Evolutionary conservation across 2,113 vertebrate genomes (phyloP), one percentile per base, ranked within the genome.

Genomic region (Cyprinus carpio): DNA sequence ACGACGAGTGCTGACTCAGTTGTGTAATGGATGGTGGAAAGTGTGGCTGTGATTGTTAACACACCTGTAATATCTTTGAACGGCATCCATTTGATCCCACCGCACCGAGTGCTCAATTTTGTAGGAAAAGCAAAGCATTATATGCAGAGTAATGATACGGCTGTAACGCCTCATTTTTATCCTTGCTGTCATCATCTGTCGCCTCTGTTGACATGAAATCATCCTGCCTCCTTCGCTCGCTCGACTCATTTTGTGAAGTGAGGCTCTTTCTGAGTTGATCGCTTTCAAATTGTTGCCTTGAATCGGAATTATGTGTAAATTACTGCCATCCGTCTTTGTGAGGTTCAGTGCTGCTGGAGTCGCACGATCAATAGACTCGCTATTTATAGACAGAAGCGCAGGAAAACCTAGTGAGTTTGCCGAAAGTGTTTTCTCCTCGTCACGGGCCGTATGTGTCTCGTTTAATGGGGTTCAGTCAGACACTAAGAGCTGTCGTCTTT

Each of bases 261-360:
- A 16, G 56, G 23, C 56, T 15, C 31, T 79, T 43, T 79, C 15
- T 25, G 31, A 62, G 77, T 62, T 6, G 23, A 79, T 4, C 31
- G 1, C 58, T 11, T 46, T 64, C 15, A 80, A 18, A 43, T 80
- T 43, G 58, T 80, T 64, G 15, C 15, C 34, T 64, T 80, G 58
- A 29, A 46, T 80, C 10, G 62, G 78, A 80, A 80, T 80, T 80
- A 80, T 4, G 4, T 58, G 20, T 20, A 79, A 80, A 80, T 46
- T 4, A 64, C 56, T 27, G 37, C 4, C 78, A 80, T 64, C 37
- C 37, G 27, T 80, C 78, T 64, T 11, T 43, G 34, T 43, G 23
- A 11, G 23, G n/a, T 43, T 80, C 23, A 15, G 31, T 9, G 65
- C 65, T 2, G 29, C 29, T 18, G 8, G 76, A 60, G 31, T 43